Evolutionary conservation across 2,888 invertebrate species (phyloP), one percentile per base, ranked within the genome.

Genomic region (Lottia gigantea): DNA sequence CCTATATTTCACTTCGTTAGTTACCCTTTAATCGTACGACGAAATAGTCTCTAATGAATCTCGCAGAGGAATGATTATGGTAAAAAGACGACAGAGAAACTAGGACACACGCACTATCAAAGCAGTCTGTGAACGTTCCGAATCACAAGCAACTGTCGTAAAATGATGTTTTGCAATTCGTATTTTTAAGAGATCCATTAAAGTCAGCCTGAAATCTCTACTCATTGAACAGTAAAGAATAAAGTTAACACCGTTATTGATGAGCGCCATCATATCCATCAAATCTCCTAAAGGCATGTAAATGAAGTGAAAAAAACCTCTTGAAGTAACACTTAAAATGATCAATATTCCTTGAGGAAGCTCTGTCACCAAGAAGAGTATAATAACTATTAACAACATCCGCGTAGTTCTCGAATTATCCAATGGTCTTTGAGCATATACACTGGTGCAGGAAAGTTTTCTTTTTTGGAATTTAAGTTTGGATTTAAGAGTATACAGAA

Each of bases 171-270:
- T 23, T 55, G 47, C 55, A 26, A 14, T 62, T 25, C 26, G 25
- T 4, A 68, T 40, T 66, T 70, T 66, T 64, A 76, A 49, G 61
- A 78, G 70, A 1, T 55, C 64, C 47, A 83, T 66, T 47, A 90
- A 89, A 0, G 90, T 90, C 47, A 85, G 80, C 1, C 97, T 91
- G 88, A 97, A 97, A 91, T 96, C 96, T 75, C 94, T 91, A 74
- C 95, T 96, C 97, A 97, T 97, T 68, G 94, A 92, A 84, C 96
- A 97, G 87, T 97, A 97, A 46, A 97, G 91, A 72, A 96, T 93
- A 85, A 97, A 97, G 89, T 96, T 97, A 71, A 97, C 94, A 1
- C 95, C 94, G 4, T 95, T 95, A 89, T 97, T 97, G 80, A 96
- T 90, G 66, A 97, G 91, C 0, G 97, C 96, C 81, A 97, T 88